These are phyloP conservation scores for Coendou prehensilis DNA, from an alignment of 2,797 vertebrate species.

Conservation along the genomic window DNA sequence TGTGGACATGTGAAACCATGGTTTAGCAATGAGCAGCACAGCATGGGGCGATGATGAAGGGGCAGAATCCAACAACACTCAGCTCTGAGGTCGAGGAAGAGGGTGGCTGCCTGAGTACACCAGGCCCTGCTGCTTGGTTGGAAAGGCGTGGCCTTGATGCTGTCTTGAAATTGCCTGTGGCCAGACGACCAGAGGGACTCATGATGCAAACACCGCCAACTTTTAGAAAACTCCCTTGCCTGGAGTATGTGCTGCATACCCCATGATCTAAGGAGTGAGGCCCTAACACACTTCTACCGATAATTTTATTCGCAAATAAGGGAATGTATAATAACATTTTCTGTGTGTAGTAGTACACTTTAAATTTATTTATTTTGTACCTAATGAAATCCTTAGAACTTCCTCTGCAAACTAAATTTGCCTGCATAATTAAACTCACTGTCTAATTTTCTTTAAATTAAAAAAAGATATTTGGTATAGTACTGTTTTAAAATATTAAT, in stretches of 20 bases:
- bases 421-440: background rate
- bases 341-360: background rate
- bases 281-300: background rate
- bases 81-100: background rate
- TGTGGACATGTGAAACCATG: background rate
- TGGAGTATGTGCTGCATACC: background rate
- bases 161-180: background rate
- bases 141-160: background rate
- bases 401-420: conserved; percentile 13
- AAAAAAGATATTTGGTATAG: background rate
- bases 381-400: conserved; percentile 7
- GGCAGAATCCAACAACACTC: background rate
- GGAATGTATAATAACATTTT: background rate
- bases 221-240: background rate
- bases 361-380: conserved; percentile 51
- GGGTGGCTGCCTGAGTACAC: too few relatives aligned
- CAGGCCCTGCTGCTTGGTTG: background rate
- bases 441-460: background rate
- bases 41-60: background rate
- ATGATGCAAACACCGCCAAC: rapidly evolving
- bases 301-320: conserved; percentile 41
- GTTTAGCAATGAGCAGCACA: background rate
- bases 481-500: conserved; percentile 5
- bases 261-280: background rate
- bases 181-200: background rate